A percentile compares a stretch with the other conserved stretches of the same genome.
These are phyloP conservation scores for Hoplias malabaricus DNA, from an alignment of 2,113 vertebrate species.

Conservation along the genomic window DNA sequence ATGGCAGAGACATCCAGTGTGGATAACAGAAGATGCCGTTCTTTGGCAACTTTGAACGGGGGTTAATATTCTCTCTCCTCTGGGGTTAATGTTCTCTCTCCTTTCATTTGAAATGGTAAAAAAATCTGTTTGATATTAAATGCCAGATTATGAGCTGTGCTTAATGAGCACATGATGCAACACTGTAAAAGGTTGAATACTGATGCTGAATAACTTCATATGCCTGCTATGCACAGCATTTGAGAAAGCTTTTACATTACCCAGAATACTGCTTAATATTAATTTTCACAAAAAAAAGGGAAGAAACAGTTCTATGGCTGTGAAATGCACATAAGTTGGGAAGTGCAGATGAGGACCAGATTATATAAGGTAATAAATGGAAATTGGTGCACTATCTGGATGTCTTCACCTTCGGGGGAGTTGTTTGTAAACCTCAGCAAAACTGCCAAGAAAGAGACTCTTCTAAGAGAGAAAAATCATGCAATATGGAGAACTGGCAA, in stretches of 20 bases:
- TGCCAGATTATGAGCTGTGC: too few species aligned
- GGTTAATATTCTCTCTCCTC: too few species aligned
- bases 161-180: too few species aligned
- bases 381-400: not conserved
- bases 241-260: not conserved
- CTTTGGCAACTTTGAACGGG: too few species aligned
- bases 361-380: not conserved
- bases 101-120: too few species aligned
- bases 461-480: not conserved
- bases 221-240: not conserved
- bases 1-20: too few species aligned
- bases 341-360: not conserved
- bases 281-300: not conserved
- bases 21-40: too few species aligned
- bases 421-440: conserved; percentile 2
- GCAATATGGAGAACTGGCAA: not conserved
- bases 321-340: not conserved
- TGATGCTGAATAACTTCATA: not conserved
- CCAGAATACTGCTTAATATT: not conserved
- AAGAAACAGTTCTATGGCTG: not conserved
- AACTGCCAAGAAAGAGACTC: not conserved
- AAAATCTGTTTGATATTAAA: too few species aligned
- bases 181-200: too few species aligned
- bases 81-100: too few species aligned
- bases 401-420: not conserved